phyloP scores from a whole-genome alignment of 2,797 vertebrate species.

The Urosaurus nigricauda region DNA sequence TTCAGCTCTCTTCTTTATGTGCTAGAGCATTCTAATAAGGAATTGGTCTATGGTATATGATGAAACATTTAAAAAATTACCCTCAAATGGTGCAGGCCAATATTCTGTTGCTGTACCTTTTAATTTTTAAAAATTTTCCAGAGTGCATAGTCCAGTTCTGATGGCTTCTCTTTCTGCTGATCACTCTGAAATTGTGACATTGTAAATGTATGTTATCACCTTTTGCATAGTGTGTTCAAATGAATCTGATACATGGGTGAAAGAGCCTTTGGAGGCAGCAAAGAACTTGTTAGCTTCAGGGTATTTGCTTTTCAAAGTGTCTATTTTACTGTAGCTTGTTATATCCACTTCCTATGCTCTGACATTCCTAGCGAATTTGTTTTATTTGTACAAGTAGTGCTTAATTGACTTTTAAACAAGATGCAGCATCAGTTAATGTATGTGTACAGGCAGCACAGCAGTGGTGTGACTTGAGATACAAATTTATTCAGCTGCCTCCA shows the following conservation, averaged over 20 bases:
- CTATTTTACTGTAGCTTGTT: not conserved
- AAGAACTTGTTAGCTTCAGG: too few relatives aligned
- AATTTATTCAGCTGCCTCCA: conserved; percentile 46
- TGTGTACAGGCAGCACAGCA: conserved; percentile 47
- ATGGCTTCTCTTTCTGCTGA: not conserved
- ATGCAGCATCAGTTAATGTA: conserved; percentile 61
- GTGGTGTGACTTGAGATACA: conserved; percentile 47
- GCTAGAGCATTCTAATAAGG: not conserved
- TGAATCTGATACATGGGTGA: too few relatives aligned
- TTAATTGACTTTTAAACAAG: conserved; percentile 56
- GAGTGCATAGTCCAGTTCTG: not conserved
- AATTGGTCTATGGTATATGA: not conserved
- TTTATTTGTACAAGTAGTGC: not conserved
- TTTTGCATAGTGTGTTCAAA: not conserved
- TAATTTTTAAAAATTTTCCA: too few relatives aligned
- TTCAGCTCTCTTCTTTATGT: not conserved
- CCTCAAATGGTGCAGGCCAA: not conserved
- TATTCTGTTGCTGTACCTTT: not conserved
- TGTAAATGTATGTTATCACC: not conserved
- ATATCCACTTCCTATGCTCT: not conserved
- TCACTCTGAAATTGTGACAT: not conserved
- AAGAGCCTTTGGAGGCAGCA: not conserved
- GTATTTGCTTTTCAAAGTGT: not conserved
- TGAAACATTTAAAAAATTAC: not conserved
- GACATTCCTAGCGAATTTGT: not conserved